Conservation (phyloP, 2,113 vertebrate species). For the Polypterus senegalus region DNA sequence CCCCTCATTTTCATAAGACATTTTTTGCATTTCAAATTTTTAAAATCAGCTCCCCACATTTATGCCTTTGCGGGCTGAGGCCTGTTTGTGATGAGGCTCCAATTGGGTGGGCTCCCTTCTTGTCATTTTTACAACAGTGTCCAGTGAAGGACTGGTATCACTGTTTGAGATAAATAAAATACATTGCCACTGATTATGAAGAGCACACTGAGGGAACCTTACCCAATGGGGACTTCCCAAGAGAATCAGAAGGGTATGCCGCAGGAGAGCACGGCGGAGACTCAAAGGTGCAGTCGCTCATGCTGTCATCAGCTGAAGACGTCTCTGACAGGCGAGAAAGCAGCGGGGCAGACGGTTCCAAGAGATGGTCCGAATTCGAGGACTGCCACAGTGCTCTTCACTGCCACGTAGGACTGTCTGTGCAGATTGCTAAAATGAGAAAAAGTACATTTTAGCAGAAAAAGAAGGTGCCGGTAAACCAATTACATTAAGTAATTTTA, state of each 20-base stretch:
- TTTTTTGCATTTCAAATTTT: no score
- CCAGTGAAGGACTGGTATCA: no score
- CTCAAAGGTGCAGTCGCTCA: slow-evolving; percentile 66
- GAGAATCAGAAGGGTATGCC: slow-evolving; percentile 17
- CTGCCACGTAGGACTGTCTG: slow-evolving; percentile 78
- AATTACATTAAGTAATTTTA: no score
- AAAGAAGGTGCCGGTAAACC: neutral
- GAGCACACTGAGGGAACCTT: neutral
- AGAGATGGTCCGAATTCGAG: slow-evolving; percentile 68
- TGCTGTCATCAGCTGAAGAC: slow-evolving; percentile 71
- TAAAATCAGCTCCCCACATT: no score
- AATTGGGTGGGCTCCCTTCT: no score
- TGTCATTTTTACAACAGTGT: no score
- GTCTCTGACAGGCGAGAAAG: slow-evolving; percentile 75
- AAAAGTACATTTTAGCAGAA: neutral
- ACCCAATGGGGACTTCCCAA: slow-evolving; percentile 43
- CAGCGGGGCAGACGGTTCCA: slow-evolving; percentile 56
- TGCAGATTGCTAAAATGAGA: slow-evolving; percentile 63
- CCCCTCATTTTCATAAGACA: no score
- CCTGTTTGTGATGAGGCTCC: no score
- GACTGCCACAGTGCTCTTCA: slow-evolving; percentile 84
- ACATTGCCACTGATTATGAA: neutral
- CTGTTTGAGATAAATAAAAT: neutral
- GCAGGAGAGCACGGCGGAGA: slow-evolving; percentile 77
- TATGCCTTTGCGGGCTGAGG: no score